Evolutionary conservation across 1,140 invertebrate genomes (phyloP), one percentile per base, ranked within the genome.

Genomic region (Atta texana): DNA sequence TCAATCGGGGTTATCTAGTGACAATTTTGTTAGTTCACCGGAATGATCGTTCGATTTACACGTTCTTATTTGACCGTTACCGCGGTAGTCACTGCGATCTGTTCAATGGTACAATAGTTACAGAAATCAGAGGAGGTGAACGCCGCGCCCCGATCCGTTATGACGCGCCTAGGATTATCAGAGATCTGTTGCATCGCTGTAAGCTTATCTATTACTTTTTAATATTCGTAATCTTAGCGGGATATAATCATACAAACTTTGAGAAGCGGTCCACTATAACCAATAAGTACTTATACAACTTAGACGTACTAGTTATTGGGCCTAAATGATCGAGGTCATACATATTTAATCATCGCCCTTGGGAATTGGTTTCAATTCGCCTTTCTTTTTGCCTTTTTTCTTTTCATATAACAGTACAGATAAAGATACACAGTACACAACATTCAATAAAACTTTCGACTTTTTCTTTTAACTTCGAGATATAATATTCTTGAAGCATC

Each of bases 321-420:
- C 75, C 66, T 14, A 77, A 18, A 8, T 85, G 75, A n/a, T 78
- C 64, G 0, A 55, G 2, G 12, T 78, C 57, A 10, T 77, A 86
- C 0, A 68, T 77, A 0, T 3, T 28, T 6, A 86, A 24, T 0
- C 18, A 0, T 78, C 66, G 0, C 75, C 68, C 5, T 86, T 87
- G 0, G 71, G 34, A 0, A 88, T 80, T 0, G 71, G 34, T 8
- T 14, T 18, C 8, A 88, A 49, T 0, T 21, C 3, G 0, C 72
- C 77, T 49, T 87, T 49, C 4, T 57, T 12, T 18, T 51, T 78
- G 2, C 63, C 24, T 68, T 44, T 59, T 5, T 76, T 44, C 16
- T 31, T 77, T 24, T 78, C 59, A 1, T 21, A 4, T 5, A 64
- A 49, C 7, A 24, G 21, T 24, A 24, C 21, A 24, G 21, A 24